Percentiles rank a stretch among this genome's conserved stretches.
phyloP scores from a whole-genome alignment of 2,888 invertebrate genomes.

The Halictus quadricinctus region DNA sequence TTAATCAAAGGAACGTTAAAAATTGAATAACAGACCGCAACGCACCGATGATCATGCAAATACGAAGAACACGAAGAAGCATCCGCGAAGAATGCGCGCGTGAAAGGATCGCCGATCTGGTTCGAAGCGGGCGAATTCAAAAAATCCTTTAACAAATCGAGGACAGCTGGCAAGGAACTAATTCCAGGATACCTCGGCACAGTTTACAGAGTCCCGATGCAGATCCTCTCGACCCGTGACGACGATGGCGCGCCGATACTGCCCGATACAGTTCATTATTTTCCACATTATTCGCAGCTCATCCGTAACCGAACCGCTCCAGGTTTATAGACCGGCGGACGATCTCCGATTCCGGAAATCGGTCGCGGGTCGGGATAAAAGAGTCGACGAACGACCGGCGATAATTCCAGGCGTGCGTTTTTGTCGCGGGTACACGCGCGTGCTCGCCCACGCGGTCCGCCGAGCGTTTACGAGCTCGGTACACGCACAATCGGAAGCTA shows the following conservation, averaged over 20 bases:
- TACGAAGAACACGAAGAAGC: neutral
- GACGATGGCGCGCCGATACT: neutral
- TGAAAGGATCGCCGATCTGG: neutral
- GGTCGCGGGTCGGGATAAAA: conserved; percentile 2
- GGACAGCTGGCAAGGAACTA: neutral
- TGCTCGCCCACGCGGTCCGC: conserved; percentile 21
- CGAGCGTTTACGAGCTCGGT: conserved; percentile 51
- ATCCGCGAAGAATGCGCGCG: neutral
- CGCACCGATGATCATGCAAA: neutral
- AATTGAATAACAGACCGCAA: neutral
- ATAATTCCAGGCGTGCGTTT: conserved; percentile 18
- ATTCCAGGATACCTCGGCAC: neutral
- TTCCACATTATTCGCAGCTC: conserved; percentile 12
- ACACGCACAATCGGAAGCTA: conserved; percentile 62
- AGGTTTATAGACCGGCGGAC: neutral
- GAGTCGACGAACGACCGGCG: conserved; percentile 2
- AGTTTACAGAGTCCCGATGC: neutral
- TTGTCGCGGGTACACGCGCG: conserved; percentile 20
- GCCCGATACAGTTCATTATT: neutral
- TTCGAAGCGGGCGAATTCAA: neutral
- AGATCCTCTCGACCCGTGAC: neutral
- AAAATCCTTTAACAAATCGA: neutral
- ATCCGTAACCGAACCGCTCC: conserved; percentile 9
- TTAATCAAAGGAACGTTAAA: neutral
- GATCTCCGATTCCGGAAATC: conserved; percentile 42